Percentiles rank a stretch among this genome's conserved stretches.
Conservation (phyloP, 2,888 invertebrate species). For the Embidobia sp. region DNA sequence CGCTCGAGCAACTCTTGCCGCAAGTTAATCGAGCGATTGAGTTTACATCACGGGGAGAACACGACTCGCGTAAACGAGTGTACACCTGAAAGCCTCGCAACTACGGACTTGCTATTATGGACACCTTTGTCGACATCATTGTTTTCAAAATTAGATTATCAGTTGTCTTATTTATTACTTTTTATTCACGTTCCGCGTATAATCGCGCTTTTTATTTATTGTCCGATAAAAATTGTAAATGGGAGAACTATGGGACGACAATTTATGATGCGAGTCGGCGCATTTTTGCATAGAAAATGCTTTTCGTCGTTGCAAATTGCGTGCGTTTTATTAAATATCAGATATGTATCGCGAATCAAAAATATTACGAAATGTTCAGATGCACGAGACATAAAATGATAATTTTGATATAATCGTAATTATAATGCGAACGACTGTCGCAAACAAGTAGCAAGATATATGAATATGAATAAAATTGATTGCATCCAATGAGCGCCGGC, state of each 20-base stretch:
- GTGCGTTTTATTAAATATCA: too few species aligned
- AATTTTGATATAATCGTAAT: too few species aligned
- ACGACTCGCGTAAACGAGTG: slow-evolving; percentile 63
- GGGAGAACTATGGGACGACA: too few species aligned
- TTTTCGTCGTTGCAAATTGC: too few species aligned
- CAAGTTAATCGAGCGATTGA: slow-evolving; percentile 69
- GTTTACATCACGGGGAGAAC: slow-evolving; percentile 65
- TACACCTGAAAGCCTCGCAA: slow-evolving; percentile 46
- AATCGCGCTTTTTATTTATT: neutral
- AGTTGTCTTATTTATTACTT: slow-evolving; percentile 25
- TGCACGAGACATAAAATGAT: too few species aligned
- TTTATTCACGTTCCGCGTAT: slow-evolving; percentile 16
- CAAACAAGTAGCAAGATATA: neutral
- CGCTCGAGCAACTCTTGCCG: slow-evolving; percentile 67
- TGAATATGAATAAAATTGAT: neutral
- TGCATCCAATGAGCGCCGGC: too few species aligned
- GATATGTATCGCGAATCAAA: neutral
- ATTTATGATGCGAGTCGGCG: too few species aligned
- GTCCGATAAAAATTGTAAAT: neutral
- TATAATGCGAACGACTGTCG: neutral
- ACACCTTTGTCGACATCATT: slow-evolving; percentile 59
- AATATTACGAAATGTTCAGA: too few species aligned
- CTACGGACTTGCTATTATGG: slow-evolving; percentile 45
- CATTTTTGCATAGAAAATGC: too few species aligned
- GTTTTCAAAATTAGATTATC: slow-evolving; percentile 50